These are phyloP conservation scores for Drosophila acutilabella DNA, from an alignment of 2,888 invertebrate species.

Conservation along the genomic window DNA sequence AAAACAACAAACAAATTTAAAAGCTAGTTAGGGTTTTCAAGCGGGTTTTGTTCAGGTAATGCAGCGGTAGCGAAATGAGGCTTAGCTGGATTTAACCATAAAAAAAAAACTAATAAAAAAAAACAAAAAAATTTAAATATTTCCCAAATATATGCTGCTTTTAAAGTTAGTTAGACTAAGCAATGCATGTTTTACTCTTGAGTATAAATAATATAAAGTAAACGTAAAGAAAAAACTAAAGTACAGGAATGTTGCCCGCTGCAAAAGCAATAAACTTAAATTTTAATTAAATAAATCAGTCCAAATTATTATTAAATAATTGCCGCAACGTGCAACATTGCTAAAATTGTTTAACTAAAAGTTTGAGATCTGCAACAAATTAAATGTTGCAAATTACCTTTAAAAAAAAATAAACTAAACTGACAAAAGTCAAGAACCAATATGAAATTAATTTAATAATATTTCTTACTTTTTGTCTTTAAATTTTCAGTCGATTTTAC, in stretches of 20 bases:
- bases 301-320: not conserved
- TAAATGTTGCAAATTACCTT: conserved; percentile 25
- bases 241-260: conserved; percentile 41
- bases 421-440: conserved; percentile 44
- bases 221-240: conserved; percentile 23
- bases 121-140: conserved; percentile 30
- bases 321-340: conserved; percentile 43
- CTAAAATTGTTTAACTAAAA: conserved; percentile 31
- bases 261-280: not conserved
- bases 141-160: conserved; percentile 56
- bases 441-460: conserved; percentile 47
- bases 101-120: conserved; percentile 22
- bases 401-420: conserved; percentile 41
- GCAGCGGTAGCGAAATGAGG: conserved; percentile 84
- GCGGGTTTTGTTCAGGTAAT: conserved; percentile 52
- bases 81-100: conserved; percentile 80
- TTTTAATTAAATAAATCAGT: not conserved
- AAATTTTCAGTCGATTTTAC: conserved; percentile 64
- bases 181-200: conserved; percentile 67
- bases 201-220: conserved; percentile 57
- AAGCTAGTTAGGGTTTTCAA: conserved; percentile 43
- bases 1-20: conserved; percentile 20
- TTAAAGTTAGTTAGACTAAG: conserved; percentile 60
- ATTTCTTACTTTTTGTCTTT: conserved; percentile 64
- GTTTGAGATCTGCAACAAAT: conserved; percentile 39